Evolutionary conservation across 1,140 invertebrate species (phyloP).

Genomic region (Babylonia areolata): DNA sequence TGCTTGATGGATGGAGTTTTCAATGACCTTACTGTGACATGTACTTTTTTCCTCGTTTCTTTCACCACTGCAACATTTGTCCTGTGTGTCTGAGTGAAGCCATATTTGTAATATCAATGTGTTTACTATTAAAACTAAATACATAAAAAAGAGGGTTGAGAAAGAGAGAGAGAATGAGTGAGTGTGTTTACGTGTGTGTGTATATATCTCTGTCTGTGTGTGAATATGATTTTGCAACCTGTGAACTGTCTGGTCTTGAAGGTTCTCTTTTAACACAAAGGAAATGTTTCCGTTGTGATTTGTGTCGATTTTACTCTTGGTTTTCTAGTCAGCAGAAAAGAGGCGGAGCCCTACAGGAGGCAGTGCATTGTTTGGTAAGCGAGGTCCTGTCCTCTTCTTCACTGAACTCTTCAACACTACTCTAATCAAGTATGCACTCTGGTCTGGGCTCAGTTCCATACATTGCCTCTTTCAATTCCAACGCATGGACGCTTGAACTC

Average conservation of each 20-base stretch:
- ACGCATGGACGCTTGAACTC: not conserved
- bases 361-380: not conserved
- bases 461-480: not conserved
- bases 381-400: not conserved
- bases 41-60: not conserved
- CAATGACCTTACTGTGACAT: not conserved
- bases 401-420: not conserved
- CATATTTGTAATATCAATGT: conserved; percentile 5
- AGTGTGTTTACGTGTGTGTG: not conserved
- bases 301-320: not conserved
- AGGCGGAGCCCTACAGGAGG: not conserved
- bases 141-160: not conserved
- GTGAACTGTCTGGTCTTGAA: too few species aligned
- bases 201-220: too few species aligned
- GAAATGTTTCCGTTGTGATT: not conserved
- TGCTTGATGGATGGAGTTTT: not conserved
- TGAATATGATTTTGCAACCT: too few species aligned
- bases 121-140: not conserved
- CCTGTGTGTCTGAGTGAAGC: conserved; percentile 11
- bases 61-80: conserved; percentile 1
- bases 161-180: not conserved
- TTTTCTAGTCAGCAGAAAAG: not conserved
- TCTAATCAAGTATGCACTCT: not conserved
- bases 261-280: not conserved
- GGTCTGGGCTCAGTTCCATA: not conserved